A percentile compares a stretch with the other conserved stretches of the same genome.
Evolutionary conservation across 2,888 invertebrate genomes (phyloP).

Genomic region (Alsophila aescularia): DNA sequence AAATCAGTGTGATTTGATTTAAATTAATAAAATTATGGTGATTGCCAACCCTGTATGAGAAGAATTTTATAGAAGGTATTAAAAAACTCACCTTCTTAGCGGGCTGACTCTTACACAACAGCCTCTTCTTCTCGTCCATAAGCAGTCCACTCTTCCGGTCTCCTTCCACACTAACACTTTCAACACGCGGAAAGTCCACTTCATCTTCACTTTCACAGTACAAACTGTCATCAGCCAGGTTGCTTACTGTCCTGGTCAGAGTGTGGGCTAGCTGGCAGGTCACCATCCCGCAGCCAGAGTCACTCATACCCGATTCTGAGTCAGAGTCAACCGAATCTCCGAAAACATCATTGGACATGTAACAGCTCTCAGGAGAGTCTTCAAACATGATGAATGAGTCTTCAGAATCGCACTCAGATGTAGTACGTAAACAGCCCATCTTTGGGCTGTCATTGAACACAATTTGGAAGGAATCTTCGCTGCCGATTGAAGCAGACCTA

Average conservation of each 20-base stretch:
- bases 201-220: conserved; percentile 65
- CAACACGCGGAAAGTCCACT: conserved; percentile 62
- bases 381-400: conserved; percentile 84
- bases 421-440: conserved; percentile 41
- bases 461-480: conserved; percentile 77
- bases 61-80: no score
- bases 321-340: conserved; percentile 41
- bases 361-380: conserved; percentile 70
- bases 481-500: conserved; percentile 57
- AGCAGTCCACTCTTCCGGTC: conserved; percentile 53
- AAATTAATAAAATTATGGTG: no score
- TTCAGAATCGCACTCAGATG: conserved; percentile 84
- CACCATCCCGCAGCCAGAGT: conserved; percentile 56
- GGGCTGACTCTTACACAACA: conserved; percentile 52
- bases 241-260: conserved; percentile 66
- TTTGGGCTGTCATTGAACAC: conserved; percentile 66
- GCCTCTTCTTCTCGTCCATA: conserved; percentile 57
- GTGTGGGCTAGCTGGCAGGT: conserved; percentile 51
- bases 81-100: conserved; percentile 62
- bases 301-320: conserved; percentile 49
- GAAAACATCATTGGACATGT: conserved; percentile 71
- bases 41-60: background rate
- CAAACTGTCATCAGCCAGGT: conserved; percentile 69
- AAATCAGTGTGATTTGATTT: no score
- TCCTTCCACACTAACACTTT: conserved; percentile 5